Conservation (phyloP, 2,113 vertebrate genomes). For the Saccopteryx leptura region DNA sequence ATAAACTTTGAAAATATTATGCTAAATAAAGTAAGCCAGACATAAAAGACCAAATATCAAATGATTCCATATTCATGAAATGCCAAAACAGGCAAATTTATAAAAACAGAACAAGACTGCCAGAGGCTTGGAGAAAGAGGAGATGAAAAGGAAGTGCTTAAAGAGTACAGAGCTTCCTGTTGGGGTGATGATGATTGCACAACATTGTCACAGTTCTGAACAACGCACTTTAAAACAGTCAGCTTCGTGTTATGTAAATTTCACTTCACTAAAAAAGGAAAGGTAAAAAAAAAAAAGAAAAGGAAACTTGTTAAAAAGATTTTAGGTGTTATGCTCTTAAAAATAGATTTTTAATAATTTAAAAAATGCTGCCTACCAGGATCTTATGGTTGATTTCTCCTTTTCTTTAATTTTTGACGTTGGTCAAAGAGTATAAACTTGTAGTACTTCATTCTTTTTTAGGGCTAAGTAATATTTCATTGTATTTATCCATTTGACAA, state of each 20-base stretch:
- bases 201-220: not conserved
- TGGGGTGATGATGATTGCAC: not conserved
- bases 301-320: not conserved
- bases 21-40: not conserved
- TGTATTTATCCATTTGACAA: too few relatives aligned
- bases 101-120: not conserved
- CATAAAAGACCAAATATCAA: not conserved
- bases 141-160: not conserved
- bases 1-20: not conserved
- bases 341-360: constrained; percentile 15
- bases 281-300: constrained; percentile 16
- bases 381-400: not conserved
- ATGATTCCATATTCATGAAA: not conserved
- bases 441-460: too few relatives aligned
- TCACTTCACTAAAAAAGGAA: not conserved
- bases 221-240: constrained; percentile 23
- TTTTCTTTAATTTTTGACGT: not conserved
- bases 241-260: not conserved
- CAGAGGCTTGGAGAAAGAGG: not conserved
- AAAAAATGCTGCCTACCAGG: not conserved
- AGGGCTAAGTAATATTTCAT: too few relatives aligned
- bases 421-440: too few relatives aligned
- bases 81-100: not conserved
- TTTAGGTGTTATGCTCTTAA: constrained; percentile 12
- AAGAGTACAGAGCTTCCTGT: not conserved